These are phyloP conservation scores for Brachyptera putata DNA, from an alignment of 2,888 invertebrate species.

Conservation along the genomic window DNA sequence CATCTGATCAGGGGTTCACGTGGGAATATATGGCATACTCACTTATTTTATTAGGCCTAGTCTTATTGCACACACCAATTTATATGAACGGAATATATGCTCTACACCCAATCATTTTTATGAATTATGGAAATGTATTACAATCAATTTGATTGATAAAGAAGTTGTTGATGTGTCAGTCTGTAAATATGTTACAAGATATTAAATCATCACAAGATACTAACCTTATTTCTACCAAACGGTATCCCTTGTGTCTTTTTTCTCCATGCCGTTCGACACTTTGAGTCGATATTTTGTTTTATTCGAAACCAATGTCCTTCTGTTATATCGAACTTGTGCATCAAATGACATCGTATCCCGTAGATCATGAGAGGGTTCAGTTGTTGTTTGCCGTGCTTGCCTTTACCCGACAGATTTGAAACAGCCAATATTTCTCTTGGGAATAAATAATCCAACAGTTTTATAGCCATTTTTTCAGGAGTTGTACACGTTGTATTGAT, in stretches of 20 bases:
- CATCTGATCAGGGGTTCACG: no score
- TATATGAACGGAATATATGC: no score
- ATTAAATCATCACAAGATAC: no score
- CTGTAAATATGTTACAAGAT: no score
- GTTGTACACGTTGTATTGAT: constrained; percentile 50
- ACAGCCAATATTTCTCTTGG: constrained; percentile 49
- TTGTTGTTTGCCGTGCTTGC: constrained; percentile 50
- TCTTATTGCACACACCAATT: no score
- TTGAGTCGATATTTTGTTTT: constrained; percentile 51
- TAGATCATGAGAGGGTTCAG: constrained; percentile 50
- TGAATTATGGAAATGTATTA: no score
- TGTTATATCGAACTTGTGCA: constrained; percentile 48
- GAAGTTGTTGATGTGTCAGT: no score
- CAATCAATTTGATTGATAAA: no score
- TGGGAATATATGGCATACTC: no score
- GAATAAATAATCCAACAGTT: constrained; percentile 50
- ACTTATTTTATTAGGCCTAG: no score
- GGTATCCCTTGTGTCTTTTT: constrained; percentile 35
- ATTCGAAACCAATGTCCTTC: constrained; percentile 51
- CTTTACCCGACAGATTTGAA: constrained; percentile 51
- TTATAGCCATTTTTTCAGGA: constrained; percentile 52
- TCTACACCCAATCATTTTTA: no score
- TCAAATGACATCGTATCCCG: constrained; percentile 46
- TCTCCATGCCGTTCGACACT: constrained; percentile 49
- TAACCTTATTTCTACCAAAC: constrained; percentile 26